These are phyloP conservation scores for Carapus acus DNA, from an alignment of 2,797 vertebrate species.

Conservation along the genomic window DNA sequence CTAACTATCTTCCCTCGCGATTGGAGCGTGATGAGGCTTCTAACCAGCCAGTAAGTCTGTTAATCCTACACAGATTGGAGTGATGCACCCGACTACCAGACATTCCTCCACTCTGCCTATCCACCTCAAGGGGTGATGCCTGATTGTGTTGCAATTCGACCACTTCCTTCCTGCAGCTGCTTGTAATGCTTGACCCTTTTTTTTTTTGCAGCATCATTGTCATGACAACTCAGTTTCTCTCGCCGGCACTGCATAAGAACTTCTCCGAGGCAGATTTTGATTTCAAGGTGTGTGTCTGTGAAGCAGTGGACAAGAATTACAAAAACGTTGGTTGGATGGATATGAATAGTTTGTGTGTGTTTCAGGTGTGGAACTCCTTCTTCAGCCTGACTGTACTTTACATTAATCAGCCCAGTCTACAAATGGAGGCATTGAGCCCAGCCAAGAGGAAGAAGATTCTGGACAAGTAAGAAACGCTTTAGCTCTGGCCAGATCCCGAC, in stretches of 20 bases:
- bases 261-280: slow-evolving; percentile 97
- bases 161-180: slow-evolving; percentile 53
- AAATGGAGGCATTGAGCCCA: slow-evolving; percentile 84
- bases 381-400: slow-evolving; percentile 96
- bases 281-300: slow-evolving; percentile 83
- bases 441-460: slow-evolving; percentile 93
- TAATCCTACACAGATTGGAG: slow-evolving; percentile 40
- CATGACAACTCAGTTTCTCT: slow-evolving; percentile 93
- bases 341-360: slow-evolving; percentile 24
- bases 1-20: slow-evolving; percentile 96
- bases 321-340: no score
- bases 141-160: slow-evolving; percentile 35
- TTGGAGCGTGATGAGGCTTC: slow-evolving; percentile 98
- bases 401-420: slow-evolving; percentile 98
- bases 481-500: no score
- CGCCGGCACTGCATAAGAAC: slow-evolving; percentile 96
- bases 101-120: slow-evolving; percentile 46
- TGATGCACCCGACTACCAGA: slow-evolving; percentile 47
- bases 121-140: slow-evolving; percentile 51
- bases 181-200: slow-evolving; percentile 43
- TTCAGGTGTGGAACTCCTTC: slow-evolving; percentile 98
- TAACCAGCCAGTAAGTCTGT: slow-evolving; percentile 92
- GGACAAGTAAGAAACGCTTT: slow-evolving; percentile 83
- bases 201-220: slow-evolving; percentile 89
- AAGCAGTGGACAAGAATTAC: not conserved